Base-by-base conservation (phyloP, 1,140 invertebrate species). In the Bacillus rossius region DNA sequence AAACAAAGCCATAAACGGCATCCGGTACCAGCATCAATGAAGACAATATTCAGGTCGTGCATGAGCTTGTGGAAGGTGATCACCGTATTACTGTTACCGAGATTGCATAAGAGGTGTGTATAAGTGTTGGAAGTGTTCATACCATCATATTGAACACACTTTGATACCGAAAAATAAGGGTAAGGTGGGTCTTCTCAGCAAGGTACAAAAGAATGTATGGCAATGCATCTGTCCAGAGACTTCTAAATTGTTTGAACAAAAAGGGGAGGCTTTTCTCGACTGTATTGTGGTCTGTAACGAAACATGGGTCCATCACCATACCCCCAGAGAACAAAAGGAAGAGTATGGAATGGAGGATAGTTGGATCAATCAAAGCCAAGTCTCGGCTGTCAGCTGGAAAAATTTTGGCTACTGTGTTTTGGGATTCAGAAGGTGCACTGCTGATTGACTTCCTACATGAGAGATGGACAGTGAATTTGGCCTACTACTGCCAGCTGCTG, bases 391-490 rank as follows among this genome's bases (percentile, higher is more conserved):
- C 64, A 17, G 61, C 54, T 7, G 47, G 56, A 37, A 72, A 71
- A 54, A 45, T 69, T 29, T 55, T 72, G 56, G 57, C 61, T 34
- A 61, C 61, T 14, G 62, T 68, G 8, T 70, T 72, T 61, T 71
- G 61, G 63, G 48, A 65, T 68, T 29, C 41, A 43, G 29, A 40
- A 43, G 65, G 65, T 45, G 56, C 69, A 42, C 38, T 72, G 16
- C 22, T 65, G 8, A 34, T 42, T 3, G 51, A 53, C 23, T 38
- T 53, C 29, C 29, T 43, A 7, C 51, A 53, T 37, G 51, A 53
- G 8, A 20, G 38, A 8, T 7, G 34, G 3, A 55, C 53, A 10
- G 26, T 55, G 7, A 55, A 55, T 19, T 20, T 42, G 8, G 53
- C 26, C 8, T 47, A 55, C 20, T 55, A 42, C 53, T 55, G 53